Percentiles rank a stretch among this genome's conserved stretches.
phyloP scores from a whole-genome alignment of 1,140 invertebrate genomes.

The Sycophaga agraensis region DNA sequence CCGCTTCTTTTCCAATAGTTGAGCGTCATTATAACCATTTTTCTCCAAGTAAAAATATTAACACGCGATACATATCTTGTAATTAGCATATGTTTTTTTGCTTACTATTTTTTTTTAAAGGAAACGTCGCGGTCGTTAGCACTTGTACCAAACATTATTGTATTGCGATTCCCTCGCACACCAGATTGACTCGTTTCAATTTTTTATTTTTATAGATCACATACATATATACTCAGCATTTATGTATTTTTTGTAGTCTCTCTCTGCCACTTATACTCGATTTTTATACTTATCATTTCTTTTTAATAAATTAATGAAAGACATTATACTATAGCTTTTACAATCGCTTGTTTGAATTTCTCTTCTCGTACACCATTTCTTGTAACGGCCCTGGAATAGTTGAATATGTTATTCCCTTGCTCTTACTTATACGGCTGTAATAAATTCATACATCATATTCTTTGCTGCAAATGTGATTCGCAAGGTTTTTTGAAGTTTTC shows the following conservation, averaged over 20 bases:
- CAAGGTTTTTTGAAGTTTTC: conserved; percentile 9
- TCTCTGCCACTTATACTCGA: conserved; percentile 42
- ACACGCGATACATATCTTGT: conserved; percentile 38
- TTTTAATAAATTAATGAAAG: conserved; percentile 54
- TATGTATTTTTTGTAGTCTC: not conserved
- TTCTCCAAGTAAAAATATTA: conserved; percentile 53
- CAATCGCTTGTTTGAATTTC: conserved; percentile 40
- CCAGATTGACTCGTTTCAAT: not conserved
- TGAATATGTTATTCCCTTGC: conserved; percentile 9
- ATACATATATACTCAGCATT: not conserved
- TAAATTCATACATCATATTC: conserved; percentile 19
- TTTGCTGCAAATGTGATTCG: conserved; percentile 1
- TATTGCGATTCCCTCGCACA: not conserved
- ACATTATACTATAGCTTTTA: conserved; percentile 47
- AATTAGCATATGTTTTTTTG: too few species aligned
- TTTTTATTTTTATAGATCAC: not conserved
- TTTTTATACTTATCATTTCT: too few species aligned
- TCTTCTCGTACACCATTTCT: conserved; percentile 18
- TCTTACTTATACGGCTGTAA: conserved; percentile 25
- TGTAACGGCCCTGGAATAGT: conserved; percentile 35
- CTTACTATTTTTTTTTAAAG: too few species aligned
- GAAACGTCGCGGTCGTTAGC: conserved; percentile 3
- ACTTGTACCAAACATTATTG: not conserved
- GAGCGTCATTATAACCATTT: conserved; percentile 38
- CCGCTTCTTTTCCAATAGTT: conserved; percentile 36